These are phyloP conservation scores for Coendou prehensilis DNA, from an alignment of 2,797 vertebrate species.

Conservation along the genomic window DNA sequence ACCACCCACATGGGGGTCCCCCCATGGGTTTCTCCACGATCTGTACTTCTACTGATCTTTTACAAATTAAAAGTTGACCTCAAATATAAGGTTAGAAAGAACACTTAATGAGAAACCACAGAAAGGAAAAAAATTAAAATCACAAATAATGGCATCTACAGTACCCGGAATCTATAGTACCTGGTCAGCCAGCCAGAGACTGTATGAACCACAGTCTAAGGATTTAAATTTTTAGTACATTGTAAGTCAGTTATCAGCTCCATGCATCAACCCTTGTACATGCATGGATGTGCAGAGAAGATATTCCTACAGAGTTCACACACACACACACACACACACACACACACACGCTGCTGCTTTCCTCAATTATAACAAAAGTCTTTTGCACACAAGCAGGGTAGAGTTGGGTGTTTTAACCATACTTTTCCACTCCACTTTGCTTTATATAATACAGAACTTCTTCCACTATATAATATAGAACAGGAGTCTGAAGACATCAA, in stretches of 20 bases:
- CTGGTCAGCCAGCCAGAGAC: neutral
- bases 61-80: neutral
- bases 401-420: neutral
- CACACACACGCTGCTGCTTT: neutral
- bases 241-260: constrained; percentile 22
- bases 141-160: neutral
- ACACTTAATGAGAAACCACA: neutral
- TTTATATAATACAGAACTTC: neutral
- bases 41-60: neutral
- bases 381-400: constrained; percentile 34
- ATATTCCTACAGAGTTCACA: neutral
- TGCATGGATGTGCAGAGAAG: constrained; percentile 19
- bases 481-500: neutral
- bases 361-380: constrained; percentile 1
- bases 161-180: neutral
- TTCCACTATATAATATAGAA: neutral
- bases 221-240: neutral
- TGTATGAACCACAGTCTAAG: neutral
- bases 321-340: neutral
- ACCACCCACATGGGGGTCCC: too few relatives aligned
- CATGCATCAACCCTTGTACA: constrained; percentile 26
- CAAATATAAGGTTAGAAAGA: constrained; percentile 41
- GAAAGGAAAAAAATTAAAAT: constrained; percentile 32
- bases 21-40: neutral
- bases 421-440: neutral